Conservation (phyloP, 1,140 invertebrate genomes). For the Drosophila ogumai region DNA sequence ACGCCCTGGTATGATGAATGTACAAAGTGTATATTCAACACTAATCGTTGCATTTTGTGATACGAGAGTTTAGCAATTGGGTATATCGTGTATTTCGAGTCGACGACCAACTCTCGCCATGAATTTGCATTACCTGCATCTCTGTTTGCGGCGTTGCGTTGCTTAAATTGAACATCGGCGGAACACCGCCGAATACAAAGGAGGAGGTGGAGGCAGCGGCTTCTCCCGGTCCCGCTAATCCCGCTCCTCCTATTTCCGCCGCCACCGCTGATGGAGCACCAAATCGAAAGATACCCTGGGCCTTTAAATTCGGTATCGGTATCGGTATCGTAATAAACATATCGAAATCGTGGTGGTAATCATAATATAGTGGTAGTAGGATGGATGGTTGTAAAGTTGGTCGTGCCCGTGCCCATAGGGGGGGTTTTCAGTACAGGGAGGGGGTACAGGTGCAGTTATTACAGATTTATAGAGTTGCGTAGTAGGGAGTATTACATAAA, state of each 20-base stretch:
- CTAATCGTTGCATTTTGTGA: neutral
- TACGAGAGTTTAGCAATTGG: constrained; percentile 13
- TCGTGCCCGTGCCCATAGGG: constrained; percentile 36
- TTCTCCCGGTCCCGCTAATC: neutral
- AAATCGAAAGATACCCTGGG: constrained; percentile 61
- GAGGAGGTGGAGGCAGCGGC: constrained; percentile 3
- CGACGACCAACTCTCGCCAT: constrained; percentile 28
- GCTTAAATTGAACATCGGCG: constrained; percentile 59
- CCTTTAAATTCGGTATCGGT: constrained; percentile 17
- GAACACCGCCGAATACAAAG: constrained; percentile 4
- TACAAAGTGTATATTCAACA: neutral
- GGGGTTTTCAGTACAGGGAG: constrained; percentile 20
- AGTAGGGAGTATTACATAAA: constrained; percentile 14
- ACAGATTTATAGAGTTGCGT: constrained; percentile 11
- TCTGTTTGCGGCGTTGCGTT: constrained; percentile 32
- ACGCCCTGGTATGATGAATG: neutral
- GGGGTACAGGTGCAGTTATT: constrained; percentile 3
- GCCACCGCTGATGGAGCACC: constrained; percentile 27
- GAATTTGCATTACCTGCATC: constrained; percentile 68
- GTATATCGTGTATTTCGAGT: constrained; percentile 23
- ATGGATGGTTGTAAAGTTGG: constrained; percentile 33
- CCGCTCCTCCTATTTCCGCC: constrained; percentile 2
- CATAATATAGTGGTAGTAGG: constrained; percentile 15
- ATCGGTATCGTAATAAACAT: constrained; percentile 15
- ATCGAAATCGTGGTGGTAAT: constrained; percentile 19